These are phyloP conservation scores for Xiphophorus birchmanni DNA, from an alignment of 2,797 vertebrate genomes.

Conservation along the genomic window DNA sequence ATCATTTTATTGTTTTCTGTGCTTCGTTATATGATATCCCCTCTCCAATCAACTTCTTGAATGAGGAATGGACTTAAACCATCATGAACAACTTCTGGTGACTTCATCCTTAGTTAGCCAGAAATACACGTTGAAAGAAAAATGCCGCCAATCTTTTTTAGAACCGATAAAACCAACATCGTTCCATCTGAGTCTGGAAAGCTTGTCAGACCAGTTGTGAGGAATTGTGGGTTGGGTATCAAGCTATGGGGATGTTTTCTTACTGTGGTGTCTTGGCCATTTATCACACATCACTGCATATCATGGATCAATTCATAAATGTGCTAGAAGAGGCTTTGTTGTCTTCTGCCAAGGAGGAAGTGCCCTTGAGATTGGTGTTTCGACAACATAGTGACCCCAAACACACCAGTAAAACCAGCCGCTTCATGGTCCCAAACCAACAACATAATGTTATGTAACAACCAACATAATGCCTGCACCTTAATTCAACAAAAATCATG, in stretches of 20 bases:
- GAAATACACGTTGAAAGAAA: background rate
- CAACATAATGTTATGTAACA: background rate
- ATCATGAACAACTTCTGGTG: too few relatives aligned
- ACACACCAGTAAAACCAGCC: background rate
- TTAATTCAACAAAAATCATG: background rate
- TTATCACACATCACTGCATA: background rate
- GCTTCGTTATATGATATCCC: too few relatives aligned
- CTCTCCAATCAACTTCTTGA: too few relatives aligned
- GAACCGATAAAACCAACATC: background rate
- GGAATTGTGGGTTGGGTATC: background rate
- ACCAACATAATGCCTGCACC: background rate
- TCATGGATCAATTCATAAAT: background rate
- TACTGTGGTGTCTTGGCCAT: background rate
- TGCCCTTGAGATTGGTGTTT: background rate
- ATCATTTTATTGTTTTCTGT: too few relatives aligned
- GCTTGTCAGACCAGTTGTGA: background rate
- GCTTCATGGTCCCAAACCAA: background rate
- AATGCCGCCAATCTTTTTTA: background rate
- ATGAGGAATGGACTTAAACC: too few relatives aligned
- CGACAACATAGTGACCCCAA: background rate
- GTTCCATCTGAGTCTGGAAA: background rate
- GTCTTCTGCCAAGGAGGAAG: background rate
- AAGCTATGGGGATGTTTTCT: background rate
- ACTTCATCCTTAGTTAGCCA: background rate
- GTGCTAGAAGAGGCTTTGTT: background rate